Evolutionary conservation across 1,140 invertebrate species (phyloP).

Genomic region (Epicauta chinensis): DNA sequence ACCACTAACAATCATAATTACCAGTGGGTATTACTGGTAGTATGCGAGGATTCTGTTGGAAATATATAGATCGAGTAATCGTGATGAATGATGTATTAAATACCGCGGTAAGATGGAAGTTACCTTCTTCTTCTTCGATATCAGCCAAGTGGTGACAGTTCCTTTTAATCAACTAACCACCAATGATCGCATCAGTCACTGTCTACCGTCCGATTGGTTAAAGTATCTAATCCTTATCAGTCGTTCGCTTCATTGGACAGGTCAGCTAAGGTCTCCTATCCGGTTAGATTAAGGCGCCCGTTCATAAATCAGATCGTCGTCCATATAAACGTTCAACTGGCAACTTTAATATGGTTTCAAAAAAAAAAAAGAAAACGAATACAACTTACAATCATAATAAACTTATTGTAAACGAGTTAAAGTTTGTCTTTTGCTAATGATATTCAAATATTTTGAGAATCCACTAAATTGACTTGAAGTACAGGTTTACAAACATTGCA

Average conservation of each 20-base stretch:
- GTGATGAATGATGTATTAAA: slow-evolving; percentile 34
- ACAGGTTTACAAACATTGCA: too few species aligned
- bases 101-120: slow-evolving; percentile 19
- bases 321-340: too few species aligned
- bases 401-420: background rate
- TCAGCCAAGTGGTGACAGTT: slow-evolving; percentile 29
- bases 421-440: background rate
- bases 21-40: too few species aligned
- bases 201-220: slow-evolving; percentile 29
- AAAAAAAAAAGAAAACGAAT: too few species aligned
- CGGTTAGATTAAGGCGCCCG: slow-evolving; percentile 27
- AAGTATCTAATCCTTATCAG: slow-evolving; percentile 36
- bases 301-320: slow-evolving; percentile 25
- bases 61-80: slow-evolving; percentile 29
- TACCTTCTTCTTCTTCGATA: slow-evolving; percentile 4
- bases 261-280: slow-evolving; percentile 28
- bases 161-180: slow-evolving; percentile 38
- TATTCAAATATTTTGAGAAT: too few species aligned
- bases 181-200: slow-evolving; percentile 39
- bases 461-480: too few species aligned
- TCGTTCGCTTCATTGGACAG: slow-evolving; percentile 36
- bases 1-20: too few species aligned
- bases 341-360: too few species aligned
- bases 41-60: background rate
- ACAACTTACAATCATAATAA: too few species aligned